Evolutionary conservation across 2,797 vertebrate species (phyloP).

Genomic region (Todus mexicanus): DNA sequence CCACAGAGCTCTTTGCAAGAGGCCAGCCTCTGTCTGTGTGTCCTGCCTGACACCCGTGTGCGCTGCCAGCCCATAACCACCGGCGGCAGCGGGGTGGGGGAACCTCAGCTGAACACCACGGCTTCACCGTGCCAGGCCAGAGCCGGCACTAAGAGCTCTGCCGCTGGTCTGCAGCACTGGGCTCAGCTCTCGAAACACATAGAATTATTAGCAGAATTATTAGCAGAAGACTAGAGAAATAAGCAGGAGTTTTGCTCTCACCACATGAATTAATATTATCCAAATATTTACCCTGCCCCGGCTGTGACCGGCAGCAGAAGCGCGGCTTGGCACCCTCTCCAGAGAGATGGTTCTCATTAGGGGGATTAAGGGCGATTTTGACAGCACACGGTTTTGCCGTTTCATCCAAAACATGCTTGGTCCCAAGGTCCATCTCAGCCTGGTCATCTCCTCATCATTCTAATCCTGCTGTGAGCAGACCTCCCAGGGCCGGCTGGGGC

Average conservation of each 20-base stretch:
- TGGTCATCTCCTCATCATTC: background rate
- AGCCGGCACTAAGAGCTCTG: background rate
- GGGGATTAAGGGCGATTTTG: background rate
- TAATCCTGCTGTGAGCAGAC: background rate
- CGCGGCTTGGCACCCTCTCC: background rate
- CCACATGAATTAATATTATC: background rate
- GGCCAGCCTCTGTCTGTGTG: background rate
- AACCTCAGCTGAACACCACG: background rate
- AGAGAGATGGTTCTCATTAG: background rate
- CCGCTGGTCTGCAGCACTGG: background rate
- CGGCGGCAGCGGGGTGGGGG: rapidly evolving
- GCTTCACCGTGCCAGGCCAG: rapidly evolving
- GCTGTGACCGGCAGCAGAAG: background rate
- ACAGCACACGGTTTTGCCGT: background rate
- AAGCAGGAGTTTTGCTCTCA: background rate
- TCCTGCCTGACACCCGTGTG: background rate
- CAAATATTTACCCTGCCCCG: background rate
- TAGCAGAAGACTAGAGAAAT: background rate
- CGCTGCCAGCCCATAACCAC: rapidly evolving
- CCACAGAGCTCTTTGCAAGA: background rate
- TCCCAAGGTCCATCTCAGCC: background rate
- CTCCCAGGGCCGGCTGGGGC: background rate
- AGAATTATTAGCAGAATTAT: background rate
- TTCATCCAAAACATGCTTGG: background rate
- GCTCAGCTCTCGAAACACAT: background rate